Base-by-base conservation (phyloP, 2,888 invertebrate species). In the Pachliopta kotzebuea region DNA sequence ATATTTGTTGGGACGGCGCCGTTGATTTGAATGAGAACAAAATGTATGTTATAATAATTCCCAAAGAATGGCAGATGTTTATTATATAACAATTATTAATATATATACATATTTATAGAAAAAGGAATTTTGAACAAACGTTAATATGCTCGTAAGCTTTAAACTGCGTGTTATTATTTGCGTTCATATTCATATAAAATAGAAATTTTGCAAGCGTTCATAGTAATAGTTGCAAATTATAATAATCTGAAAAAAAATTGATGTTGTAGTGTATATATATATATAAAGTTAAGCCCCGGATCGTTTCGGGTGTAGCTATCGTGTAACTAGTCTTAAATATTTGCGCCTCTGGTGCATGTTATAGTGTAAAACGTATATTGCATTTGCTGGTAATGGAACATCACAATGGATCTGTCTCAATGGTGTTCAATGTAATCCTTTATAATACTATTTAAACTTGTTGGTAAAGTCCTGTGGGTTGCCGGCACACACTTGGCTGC, bases 61-160 rank as follows among this genome's bases (percentile, higher is more conserved):
- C 81, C 85, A 83, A 84, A 83, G 82, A 37, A 37, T 14, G 37
- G 37, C 14, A 37, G 37, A 37, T 37, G 14, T 37, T 37, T 37
- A 37, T 37, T 37, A 37, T 37, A 37, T 11, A 14, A 14, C 37
- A 37, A 31, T n/a, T n/a, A n/a, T n/a, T n/a, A 31, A 31, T 31
- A 29, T 42, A 42, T 42, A 17, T 17, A 42, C 18, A 42, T 18
- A 45, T 45, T 6, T 45, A n/a, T 45, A 3, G 52, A 71, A 75
- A 77, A 78, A 78, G 86, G 85, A 85, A 86, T 87, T 86, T 88
- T 86, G 88, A 88, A 88, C 87, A 86, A 87, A 82, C 81, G 83
- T 60, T 79, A 66, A 63, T 77, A 76, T 80, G 80, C 77, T 77
- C 73, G 71, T 70, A 69, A 69, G 74, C 72, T 75, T 73, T 76